Evolutionary conservation across 2,797 vertebrate species (phyloP), one percentile per base, ranked within the genome.

Genomic region (Aldrovandia affinis): DNA sequence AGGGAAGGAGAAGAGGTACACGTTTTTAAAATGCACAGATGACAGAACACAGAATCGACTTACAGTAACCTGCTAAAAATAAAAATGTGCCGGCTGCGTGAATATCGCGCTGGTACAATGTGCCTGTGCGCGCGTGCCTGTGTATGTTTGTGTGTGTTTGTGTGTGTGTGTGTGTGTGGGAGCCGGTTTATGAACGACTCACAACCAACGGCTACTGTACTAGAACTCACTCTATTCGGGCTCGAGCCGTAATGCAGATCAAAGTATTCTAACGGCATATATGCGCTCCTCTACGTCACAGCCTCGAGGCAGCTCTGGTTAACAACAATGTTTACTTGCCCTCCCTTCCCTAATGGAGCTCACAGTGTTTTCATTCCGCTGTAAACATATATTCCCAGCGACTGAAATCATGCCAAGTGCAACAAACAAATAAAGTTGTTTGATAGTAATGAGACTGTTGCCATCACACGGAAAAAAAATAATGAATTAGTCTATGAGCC

Each of bases 241-340:
- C 39, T 42, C 22, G 28, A 75, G 22, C 2, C 9, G 70, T 25
- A 42, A 75, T 25, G 20, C 70, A 25, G 18, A 22, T 75, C 3
- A 75, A 75, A 42, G 70, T 75, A 42, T 9, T 73, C 10, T 22
- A 20, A 5, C 15, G 30, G 8, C 28, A 28, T 8, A 20, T 18
- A 5, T 18, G 3, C 61, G 1, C n/a, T 65, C n/a, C 28, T 30
- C 5, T 25, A 30, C 1, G 28, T 30, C n/a, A 28, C 65, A 28
- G 5, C 14, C 14, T 14, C 30, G 0, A 25, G 22, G 57, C 57
- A 63, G 8, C 36, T 68, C 65, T 36, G 30, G 10, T 68, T 86
- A 87, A 85, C 83, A 83, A 80, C 75, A 36, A 54, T 83, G 73
- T 87, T 88, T 86, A 82, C 86, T 86, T 87, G 78, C 86, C 44